phyloP scores from a whole-genome alignment of 2,797 vertebrate species.

The Hemibagrus guttatus region DNA sequence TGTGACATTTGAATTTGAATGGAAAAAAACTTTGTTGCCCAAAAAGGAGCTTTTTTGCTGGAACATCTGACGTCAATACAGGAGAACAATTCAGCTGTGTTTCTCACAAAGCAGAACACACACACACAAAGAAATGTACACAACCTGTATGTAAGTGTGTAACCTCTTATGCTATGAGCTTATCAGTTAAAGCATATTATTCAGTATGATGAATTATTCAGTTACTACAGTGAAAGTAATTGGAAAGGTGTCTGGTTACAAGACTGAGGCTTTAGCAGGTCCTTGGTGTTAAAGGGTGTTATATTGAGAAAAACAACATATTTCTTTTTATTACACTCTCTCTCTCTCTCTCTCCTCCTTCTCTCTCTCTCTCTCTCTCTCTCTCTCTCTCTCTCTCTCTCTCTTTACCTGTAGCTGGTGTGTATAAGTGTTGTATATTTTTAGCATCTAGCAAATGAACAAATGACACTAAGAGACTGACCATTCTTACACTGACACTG shows the following conservation, averaged over 20 bases:
- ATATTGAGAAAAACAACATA: constrained; percentile 4
- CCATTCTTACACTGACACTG: background rate
- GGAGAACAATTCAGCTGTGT: background rate
- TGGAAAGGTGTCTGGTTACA: background rate
- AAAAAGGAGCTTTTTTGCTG: background rate
- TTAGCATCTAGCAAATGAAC: background rate
- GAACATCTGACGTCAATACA: background rate
- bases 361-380: background rate
- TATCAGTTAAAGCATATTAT: background rate
- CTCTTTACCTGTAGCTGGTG: background rate
- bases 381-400: background rate
- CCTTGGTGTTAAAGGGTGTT: background rate
- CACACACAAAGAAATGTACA: background rate
- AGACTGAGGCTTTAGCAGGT: background rate
- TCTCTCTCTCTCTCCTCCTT: background rate
- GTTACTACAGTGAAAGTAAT: background rate
- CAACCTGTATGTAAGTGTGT: too few relatives aligned
- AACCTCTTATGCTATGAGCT: background rate
- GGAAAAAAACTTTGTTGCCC: background rate
- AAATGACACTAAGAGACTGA: background rate
- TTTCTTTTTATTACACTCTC: background rate
- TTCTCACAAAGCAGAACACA: background rate
- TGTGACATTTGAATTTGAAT: constrained; percentile 38
- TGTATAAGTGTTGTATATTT: background rate
- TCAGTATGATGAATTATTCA: constrained; percentile 6